Evolutionary conservation across 1,140 invertebrate genomes (phyloP), one percentile per base, ranked within the genome.

Genomic region (Gonatopus flavifemur): DNA sequence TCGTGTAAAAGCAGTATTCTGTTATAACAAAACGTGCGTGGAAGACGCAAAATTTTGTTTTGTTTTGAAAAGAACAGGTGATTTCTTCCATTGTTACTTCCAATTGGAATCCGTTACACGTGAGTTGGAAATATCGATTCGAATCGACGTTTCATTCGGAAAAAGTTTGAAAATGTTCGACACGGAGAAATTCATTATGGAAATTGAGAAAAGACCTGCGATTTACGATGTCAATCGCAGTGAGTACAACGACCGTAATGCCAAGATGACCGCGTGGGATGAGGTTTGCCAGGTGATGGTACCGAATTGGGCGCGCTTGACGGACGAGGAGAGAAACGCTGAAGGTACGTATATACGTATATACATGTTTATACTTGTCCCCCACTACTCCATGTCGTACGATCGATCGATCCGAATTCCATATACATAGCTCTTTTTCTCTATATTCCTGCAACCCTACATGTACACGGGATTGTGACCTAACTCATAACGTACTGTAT

Each of bases 91-190:
- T n/a, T n/a, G n/a, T n/a, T n/a, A n/a, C n/a, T n/a, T n/a, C n/a
- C n/a, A n/a, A n/a, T n/a, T n/a, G n/a, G n/a, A n/a, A n/a, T n/a
- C n/a, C n/a, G n/a, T n/a, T n/a, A n/a, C n/a, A n/a, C n/a, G n/a
- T n/a, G n/a, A n/a, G n/a, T n/a, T n/a, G n/a, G n/a, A n/a, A n/a
- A n/a, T n/a, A n/a, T n/a, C n/a, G n/a, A n/a, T n/a, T n/a, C n/a
- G n/a, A n/a, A n/a, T n/a, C n/a, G n/a, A n/a, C n/a, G n/a, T n/a
- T n/a, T n/a, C n/a, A n/a, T n/a, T n/a, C n/a, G n/a, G n/a, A n/a
- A n/a, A n/a, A n/a, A n/a, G n/a, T n/a, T n/a, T n/a, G n/a, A 24
- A 10, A 4, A 70, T 70, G 67, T 73, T 77, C 55, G 73, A 78
- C 40, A 73, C 71, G 9, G 71, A 70, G 20, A 65, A 56, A 41